Conservation (phyloP, 2,113 vertebrate species). For the Channa argus region DNA sequence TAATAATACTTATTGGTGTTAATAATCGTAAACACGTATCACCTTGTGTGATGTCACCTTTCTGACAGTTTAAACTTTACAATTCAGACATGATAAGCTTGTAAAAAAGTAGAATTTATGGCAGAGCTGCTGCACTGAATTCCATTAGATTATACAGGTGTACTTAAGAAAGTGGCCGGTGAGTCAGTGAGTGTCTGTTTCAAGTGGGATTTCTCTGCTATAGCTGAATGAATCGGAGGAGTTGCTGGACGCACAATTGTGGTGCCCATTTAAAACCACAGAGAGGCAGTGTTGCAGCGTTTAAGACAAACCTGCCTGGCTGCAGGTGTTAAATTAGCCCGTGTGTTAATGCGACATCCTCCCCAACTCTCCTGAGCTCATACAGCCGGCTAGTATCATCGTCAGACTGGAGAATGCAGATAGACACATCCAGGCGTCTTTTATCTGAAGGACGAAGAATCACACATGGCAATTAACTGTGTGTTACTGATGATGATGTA, state of each 20-base stretch:
- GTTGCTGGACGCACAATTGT: background rate
- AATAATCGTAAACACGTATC: too few relatives aligned
- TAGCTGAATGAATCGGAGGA: background rate
- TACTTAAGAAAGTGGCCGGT: too few relatives aligned
- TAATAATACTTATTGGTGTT: too few relatives aligned
- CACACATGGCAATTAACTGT: background rate
- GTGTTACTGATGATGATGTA: background rate
- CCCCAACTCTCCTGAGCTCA: constrained; percentile 33
- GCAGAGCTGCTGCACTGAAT: too few relatives aligned
- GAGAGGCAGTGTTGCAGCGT: constrained; percentile 28
- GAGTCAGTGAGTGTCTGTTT: background rate
- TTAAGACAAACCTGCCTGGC: constrained; percentile 7
- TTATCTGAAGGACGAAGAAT: background rate
- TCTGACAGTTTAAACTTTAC: too few relatives aligned
- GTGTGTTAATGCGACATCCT: constrained; percentile 70
- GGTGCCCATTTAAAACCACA: constrained; percentile 23
- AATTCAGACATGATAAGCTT: too few relatives aligned
- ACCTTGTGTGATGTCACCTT: too few relatives aligned
- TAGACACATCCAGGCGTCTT: background rate
- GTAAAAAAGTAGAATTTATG: too few relatives aligned
- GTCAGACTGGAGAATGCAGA: constrained; percentile 4
- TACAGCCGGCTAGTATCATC: constrained; percentile 47
- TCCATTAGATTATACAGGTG: too few relatives aligned
- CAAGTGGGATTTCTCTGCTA: background rate
- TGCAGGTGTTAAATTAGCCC: constrained; percentile 62